Evolutionary conservation across 1,140 invertebrate species (phyloP), one percentile per base, ranked within the genome.

Genomic region (Gonioctena quinquepunctata): DNA sequence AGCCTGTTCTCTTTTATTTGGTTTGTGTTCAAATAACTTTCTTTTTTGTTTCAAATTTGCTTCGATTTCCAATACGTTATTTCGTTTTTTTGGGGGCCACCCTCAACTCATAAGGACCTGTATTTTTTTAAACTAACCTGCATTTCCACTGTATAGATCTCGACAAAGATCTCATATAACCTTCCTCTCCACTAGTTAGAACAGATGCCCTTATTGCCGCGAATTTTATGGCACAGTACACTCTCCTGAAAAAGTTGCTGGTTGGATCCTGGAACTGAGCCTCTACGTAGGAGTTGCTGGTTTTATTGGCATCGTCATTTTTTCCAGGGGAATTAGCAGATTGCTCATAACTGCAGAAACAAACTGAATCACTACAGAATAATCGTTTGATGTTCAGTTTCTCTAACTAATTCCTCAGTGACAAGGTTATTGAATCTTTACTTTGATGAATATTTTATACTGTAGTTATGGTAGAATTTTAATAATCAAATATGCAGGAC

Each of bases 81-180:
- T n/a, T n/a, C n/a, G n/a, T n/a, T n/a, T n/a, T n/a, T n/a, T n/a
- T n/a, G n/a, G n/a, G n/a, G n/a, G n/a, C n/a, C n/a, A n/a, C n/a
- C n/a, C n/a, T n/a, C n/a, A n/a, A n/a, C n/a, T n/a, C n/a, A n/a
- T n/a, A n/a, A n/a, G n/a, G n/a, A n/a, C n/a, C n/a, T n/a, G n/a
- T n/a, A n/a, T n/a, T n/a, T n/a, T n/a, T n/a, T n/a, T n/a, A n/a
- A n/a, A n/a, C n/a, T n/a, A n/a, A n/a, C n/a, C n/a, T n/a, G n/a
- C n/a, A n/a, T n/a, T 94, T 92, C 98, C 98, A 99, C 28, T 92
- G 91, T 19, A 95, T 89, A 82, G 96, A 99, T 63, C 93, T 87
- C 28, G 94, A 91, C 27, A 99, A 84, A 22, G 97, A 99, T 5
- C 96, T 87, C 1, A 93, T 90, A 76, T 90, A 93, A 0, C 84